Conservation (phyloP, 2,888 invertebrate genomes). For the Drosophila pseudotalamancana region DNA sequence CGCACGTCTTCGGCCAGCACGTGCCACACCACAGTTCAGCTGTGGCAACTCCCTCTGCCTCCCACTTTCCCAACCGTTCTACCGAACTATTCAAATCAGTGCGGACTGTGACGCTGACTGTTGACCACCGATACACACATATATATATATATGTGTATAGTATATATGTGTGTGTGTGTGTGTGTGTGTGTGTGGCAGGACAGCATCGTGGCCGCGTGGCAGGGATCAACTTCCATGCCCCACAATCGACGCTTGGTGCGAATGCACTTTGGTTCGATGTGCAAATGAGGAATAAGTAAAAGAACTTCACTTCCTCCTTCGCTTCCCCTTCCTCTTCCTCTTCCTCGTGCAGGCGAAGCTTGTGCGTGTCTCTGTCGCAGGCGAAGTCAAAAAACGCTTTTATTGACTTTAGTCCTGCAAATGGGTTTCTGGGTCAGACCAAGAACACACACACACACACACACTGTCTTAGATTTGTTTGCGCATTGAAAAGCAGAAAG, state of each 20-base stretch:
- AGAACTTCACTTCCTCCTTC: constrained; percentile 22
- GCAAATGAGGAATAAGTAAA: not conserved
- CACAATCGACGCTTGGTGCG: constrained; percentile 9
- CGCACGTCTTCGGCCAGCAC: constrained; percentile 59
- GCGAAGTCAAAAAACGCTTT: constrained; percentile 35
- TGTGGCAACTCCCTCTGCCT: constrained; percentile 29
- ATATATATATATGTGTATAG: not conserved
- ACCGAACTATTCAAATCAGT: constrained; percentile 60
- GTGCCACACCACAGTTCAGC: constrained; percentile 68
- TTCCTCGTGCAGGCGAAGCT: constrained; percentile 7
- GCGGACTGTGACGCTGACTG: constrained; percentile 51
- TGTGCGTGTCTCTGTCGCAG: constrained; percentile 53
- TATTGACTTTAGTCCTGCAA: constrained; percentile 73
- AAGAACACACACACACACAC: constrained; percentile 26
- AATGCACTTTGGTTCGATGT: constrained; percentile 10
- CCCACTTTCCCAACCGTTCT: not conserved
- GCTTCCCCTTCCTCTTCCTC: too few relatives aligned
- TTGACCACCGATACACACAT: constrained; percentile 43
- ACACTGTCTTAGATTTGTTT: constrained; percentile 35
- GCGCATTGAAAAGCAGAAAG: constrained; percentile 39
- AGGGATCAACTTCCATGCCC: constrained; percentile 9
- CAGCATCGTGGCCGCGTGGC: constrained; percentile 15
- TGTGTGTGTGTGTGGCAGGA: not conserved
- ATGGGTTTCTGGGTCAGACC: constrained; percentile 73
- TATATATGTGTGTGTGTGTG: not conserved